phyloP scores from a whole-genome alignment of 2,113 vertebrate species.

The Tyrannus savana region DNA sequence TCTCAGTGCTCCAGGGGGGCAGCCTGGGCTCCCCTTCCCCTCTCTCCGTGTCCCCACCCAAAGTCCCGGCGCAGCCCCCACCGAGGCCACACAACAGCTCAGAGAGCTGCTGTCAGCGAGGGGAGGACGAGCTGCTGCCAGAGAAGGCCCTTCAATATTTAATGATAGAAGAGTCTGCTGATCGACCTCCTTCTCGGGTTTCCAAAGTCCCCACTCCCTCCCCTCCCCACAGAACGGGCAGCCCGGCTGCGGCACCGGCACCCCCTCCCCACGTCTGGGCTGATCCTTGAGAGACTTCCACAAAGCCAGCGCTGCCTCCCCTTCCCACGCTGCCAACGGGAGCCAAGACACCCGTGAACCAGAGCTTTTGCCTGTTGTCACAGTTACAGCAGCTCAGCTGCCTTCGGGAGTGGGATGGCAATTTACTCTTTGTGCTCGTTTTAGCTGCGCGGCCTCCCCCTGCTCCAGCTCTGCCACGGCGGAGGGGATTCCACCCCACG shows the following conservation, averaged over 20 bases:
- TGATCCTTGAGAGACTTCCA: not conserved
- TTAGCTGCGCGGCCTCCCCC: not conserved
- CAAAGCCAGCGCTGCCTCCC: not conserved
- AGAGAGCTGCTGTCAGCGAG: not conserved
- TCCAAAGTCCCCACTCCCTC: not conserved
- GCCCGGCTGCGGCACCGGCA: not conserved
- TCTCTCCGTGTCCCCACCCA: not conserved
- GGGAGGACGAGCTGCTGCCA: not conserved
- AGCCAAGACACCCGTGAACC: not conserved
- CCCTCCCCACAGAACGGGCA: not conserved
- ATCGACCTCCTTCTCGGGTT: not conserved
- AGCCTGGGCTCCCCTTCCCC: not conserved
- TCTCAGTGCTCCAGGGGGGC: too few relatives aligned
- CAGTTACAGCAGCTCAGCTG: constrained; percentile 44
- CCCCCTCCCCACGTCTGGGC: not conserved
- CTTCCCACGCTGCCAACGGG: not conserved
- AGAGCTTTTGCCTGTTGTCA: constrained; percentile 26
- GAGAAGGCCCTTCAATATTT: constrained; percentile 26
- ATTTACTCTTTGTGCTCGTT: not conserved
- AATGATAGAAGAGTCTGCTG: not conserved
- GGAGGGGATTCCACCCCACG: not conserved
- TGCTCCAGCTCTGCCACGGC: not conserved
- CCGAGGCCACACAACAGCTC: not conserved
- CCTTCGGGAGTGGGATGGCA: constrained; percentile 11
- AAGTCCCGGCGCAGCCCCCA: not conserved